phyloP scores from a whole-genome alignment of 2,113 vertebrate species.

The Limnothrissa miodon region DNA sequence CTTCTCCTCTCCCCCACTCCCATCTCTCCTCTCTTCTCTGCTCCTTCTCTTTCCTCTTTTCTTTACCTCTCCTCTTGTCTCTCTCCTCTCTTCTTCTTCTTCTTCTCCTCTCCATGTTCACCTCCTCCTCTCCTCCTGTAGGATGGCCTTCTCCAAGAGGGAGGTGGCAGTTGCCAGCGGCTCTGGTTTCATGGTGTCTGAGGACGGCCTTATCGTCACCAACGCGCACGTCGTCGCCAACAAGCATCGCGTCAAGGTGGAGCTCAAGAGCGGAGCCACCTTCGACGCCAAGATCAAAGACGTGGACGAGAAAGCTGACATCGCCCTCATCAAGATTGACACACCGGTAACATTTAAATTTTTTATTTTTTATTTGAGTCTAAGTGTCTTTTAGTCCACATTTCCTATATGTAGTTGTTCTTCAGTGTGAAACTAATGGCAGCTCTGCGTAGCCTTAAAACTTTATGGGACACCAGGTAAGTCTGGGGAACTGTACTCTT shows the following conservation, averaged over 20 bases:
- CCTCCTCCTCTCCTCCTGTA: slow-evolving; percentile 47
- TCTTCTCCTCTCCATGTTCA: not conserved
- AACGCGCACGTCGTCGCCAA: slow-evolving; percentile 97
- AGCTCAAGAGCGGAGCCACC: slow-evolving; percentile 87
- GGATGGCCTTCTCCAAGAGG: slow-evolving; percentile 86
- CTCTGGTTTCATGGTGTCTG: slow-evolving; percentile 93
- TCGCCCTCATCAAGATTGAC: slow-evolving; percentile 95
- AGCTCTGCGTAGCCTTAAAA: no score
- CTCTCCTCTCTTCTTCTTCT: no score
- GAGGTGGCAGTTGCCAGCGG: slow-evolving; percentile 92
- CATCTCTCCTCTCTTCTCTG: no score
- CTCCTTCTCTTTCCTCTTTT: not conserved
- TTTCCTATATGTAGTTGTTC: no score
- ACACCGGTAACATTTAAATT: slow-evolving; percentile 79
- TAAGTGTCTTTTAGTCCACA: no score
- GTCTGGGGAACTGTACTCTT: no score
- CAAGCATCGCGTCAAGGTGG: slow-evolving; percentile 92
- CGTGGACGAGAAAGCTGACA: slow-evolving; percentile 94
- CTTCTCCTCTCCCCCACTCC: no score
- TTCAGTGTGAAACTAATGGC: no score
- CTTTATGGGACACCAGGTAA: no score
- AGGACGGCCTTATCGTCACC: slow-evolving; percentile 94
- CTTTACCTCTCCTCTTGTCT: not conserved
- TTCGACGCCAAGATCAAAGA: slow-evolving; percentile 94
- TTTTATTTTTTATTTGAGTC: no score